Evolutionary conservation across 2,113 vertebrate species (phyloP), one percentile per base, ranked within the genome.

Genomic region (Gavialis gangeticus): DNA sequence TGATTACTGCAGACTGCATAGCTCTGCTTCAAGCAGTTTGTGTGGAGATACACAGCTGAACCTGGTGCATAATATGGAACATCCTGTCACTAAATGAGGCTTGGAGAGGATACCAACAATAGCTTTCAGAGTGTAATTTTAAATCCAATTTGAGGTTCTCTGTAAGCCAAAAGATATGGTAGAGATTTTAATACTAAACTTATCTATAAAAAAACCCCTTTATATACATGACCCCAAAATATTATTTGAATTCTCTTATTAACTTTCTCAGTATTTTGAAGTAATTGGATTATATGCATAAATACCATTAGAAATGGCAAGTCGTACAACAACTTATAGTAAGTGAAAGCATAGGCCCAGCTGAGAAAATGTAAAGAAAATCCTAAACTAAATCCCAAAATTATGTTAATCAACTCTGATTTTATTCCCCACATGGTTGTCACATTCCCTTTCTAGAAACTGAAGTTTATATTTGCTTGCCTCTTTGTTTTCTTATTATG

Each of bases 241-340:
- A 19, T 27, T 30, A 46, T 67, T 88, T 90, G 63, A 92, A 85
- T 96, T 89, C 2, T 69, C 82, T 89, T 83, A 88, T 64, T 93
- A 89, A 92, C 15, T 90, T 95, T 91, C 82, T 81, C 75, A 59
- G 1, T 56, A 89, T 79, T 83, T 79, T 82, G 55, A 85, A 79
- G 6, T 2, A 83, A 34, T 6, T 69, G 37, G 22, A 46, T 46
- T 46, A 73, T 12, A 37, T 46, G 9, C 2, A 15, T 28, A 1
- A 25, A 1, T 56, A 76, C 19, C 12, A 19, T 66, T 55, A 62
- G 11, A 86, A 84, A 77, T 37, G 91, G 84, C 88, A 90, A 94
- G 67, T 10, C 8, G 75, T 86, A 89, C 30, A 69, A 78, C 75
- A 89, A 88, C 21, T 80, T 60, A 73, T 14, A 58, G 3, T 75